phyloP scores from a whole-genome alignment of 2,888 invertebrate genomes.

The Cephus nigrinus region DNA sequence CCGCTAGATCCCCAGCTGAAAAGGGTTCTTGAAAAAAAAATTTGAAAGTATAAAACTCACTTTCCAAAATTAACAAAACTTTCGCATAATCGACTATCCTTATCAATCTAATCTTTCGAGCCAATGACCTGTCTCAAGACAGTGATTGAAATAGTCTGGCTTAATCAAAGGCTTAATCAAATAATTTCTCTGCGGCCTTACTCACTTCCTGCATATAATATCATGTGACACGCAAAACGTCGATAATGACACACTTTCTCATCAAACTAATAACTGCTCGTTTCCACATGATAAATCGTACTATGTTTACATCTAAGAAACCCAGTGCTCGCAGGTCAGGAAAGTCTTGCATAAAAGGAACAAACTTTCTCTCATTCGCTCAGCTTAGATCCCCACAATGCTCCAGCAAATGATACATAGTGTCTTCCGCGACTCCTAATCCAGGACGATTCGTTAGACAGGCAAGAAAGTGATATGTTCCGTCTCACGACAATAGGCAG shows the following conservation, averaged over 20 bases:
- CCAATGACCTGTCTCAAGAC: background rate
- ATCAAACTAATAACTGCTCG: background rate
- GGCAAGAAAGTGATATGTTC: background rate
- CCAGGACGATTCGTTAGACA: background rate
- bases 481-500: background rate
- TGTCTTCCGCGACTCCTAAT: background rate
- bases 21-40: background rate
- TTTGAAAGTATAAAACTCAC: background rate
- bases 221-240: background rate
- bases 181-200: background rate
- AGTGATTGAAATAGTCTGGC: background rate
- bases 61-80: background rate
- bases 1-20: background rate
- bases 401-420: background rate
- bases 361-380: background rate
- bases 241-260: background rate
- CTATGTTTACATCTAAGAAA: background rate
- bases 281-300: background rate
- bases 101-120: background rate
- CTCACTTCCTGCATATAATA: background rate
- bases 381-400: background rate
- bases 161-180: background rate
- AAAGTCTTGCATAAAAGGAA: background rate
- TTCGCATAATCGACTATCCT: background rate
- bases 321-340: background rate